Percentiles rank a stretch among this genome's conserved stretches.
Evolutionary conservation across 2,888 invertebrate genomes (phyloP).

Genomic region (Falcaria lacertinaria): DNA sequence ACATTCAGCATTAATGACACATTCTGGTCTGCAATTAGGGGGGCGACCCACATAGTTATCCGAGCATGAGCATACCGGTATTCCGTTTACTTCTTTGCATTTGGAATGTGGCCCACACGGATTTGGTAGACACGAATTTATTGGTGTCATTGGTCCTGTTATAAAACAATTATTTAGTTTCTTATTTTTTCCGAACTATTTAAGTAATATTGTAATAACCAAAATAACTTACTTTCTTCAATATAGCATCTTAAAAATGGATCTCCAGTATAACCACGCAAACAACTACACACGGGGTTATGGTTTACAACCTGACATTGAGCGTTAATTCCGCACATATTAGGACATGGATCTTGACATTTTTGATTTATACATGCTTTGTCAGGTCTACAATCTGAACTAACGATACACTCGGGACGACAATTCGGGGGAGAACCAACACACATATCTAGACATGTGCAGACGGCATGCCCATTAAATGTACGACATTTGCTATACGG

Average conservation of each 20-base stretch:
- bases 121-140: conserved; percentile 84
- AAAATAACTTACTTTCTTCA: conserved; percentile 80
- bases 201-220: conserved; percentile 5
- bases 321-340: conserved; percentile 87
- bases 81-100: conserved; percentile 83
- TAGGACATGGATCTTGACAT: conserved; percentile 88
- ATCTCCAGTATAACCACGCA: conserved; percentile 84
- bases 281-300: conserved; percentile 88
- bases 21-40: conserved; percentile 88
- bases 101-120: conserved; percentile 89
- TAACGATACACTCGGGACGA: conserved; percentile 88
- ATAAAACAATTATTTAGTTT: conserved; percentile 15
- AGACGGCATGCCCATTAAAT: conserved; percentile 85
- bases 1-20: conserved; percentile 86
- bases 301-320: conserved; percentile 89
- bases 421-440: conserved; percentile 88
- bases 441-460: conserved; percentile 86
- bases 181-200: not conserved
- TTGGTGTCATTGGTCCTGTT: conserved; percentile 64
- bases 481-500: conserved; percentile 87
- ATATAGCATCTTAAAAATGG: conserved; percentile 85
- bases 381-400: conserved; percentile 87
- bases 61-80: conserved; percentile 87
- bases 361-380: conserved; percentile 88
- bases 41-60: conserved; percentile 88